Conservation (phyloP, 1,140 invertebrate genomes). For the Metaphire vulgaris region DNA sequence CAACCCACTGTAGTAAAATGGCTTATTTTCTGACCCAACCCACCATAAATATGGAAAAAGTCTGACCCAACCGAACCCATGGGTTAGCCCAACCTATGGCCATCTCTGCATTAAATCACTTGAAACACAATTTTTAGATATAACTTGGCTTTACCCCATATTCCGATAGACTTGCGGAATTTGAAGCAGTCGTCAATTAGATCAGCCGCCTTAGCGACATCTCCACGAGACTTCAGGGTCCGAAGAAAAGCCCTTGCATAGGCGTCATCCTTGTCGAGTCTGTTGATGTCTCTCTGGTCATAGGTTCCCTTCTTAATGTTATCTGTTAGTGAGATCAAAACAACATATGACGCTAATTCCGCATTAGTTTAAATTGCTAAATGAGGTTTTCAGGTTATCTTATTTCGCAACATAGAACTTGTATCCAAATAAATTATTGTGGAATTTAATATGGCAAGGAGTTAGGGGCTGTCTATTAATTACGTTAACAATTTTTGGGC, state of each 20-base stretch:
- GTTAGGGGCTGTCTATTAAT: background rate
- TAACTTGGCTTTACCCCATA: slow-evolving; percentile 6
- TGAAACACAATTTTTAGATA: no score
- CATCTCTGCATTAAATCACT: no score
- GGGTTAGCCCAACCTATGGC: no score
- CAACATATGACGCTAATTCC: background rate
- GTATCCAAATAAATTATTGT: background rate
- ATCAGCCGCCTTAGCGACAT: slow-evolving; percentile 10
- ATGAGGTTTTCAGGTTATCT: no score
- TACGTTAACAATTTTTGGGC: background rate
- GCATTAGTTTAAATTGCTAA: no score
- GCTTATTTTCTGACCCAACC: background rate
- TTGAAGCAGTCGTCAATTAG: slow-evolving; percentile 9
- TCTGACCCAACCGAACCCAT: background rate
- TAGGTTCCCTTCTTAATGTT: background rate
- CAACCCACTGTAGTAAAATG: background rate
- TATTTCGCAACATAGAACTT: background rate
- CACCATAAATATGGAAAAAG: background rate
- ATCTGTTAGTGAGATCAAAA: background rate
- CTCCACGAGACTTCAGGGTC: slow-evolving; percentile 10
- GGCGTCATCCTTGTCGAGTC: slow-evolving; percentile 12
- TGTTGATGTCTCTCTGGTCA: slow-evolving; percentile 9
- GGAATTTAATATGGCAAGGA: background rate
- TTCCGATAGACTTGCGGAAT: slow-evolving; percentile 6
- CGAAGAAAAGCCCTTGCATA: slow-evolving; percentile 17